These are phyloP conservation scores for Sabellastarte sp. DNA, from an alignment of 2,888 invertebrate species.

Conservation along the genomic window DNA sequence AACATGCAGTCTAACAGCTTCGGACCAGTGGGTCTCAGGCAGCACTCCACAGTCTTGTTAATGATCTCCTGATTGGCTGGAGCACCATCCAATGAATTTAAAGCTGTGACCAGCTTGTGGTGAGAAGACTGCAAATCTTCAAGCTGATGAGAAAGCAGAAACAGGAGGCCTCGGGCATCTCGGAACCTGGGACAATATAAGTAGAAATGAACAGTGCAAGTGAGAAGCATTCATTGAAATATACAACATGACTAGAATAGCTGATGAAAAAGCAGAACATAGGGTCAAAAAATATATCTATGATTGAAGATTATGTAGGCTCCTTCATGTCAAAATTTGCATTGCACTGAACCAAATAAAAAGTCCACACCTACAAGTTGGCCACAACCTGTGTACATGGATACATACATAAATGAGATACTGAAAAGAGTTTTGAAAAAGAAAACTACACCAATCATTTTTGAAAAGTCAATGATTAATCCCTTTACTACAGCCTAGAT, in stretches of 20 bases:
- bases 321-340: too few species aligned
- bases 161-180: conserved; percentile 51
- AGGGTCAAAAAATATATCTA: too few species aligned
- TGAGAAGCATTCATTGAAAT: background rate
- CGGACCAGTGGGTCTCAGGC: conserved; percentile 62
- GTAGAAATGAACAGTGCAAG: background rate
- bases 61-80: conserved; percentile 58
- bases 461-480: too few species aligned
- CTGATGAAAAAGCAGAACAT: too few species aligned
- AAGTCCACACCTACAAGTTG: too few species aligned
- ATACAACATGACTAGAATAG: background rate
- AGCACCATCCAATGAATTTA: conserved; percentile 47
- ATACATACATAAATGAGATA: too few species aligned
- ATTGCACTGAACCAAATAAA: too few species aligned
- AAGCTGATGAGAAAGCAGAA: conserved; percentile 51
- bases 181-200: conserved; percentile 57
- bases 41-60: conserved; percentile 64
- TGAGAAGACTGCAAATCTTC: conserved; percentile 54
- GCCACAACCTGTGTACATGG: too few species aligned
- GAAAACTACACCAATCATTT: too few species aligned
- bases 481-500: too few species aligned
- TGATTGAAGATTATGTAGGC: too few species aligned
- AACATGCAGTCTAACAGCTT: conserved; percentile 47
- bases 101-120: conserved; percentile 44
- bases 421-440: too few species aligned